Conservation (phyloP, 2,113 vertebrate species). For the Rutilus rutilus region DNA sequence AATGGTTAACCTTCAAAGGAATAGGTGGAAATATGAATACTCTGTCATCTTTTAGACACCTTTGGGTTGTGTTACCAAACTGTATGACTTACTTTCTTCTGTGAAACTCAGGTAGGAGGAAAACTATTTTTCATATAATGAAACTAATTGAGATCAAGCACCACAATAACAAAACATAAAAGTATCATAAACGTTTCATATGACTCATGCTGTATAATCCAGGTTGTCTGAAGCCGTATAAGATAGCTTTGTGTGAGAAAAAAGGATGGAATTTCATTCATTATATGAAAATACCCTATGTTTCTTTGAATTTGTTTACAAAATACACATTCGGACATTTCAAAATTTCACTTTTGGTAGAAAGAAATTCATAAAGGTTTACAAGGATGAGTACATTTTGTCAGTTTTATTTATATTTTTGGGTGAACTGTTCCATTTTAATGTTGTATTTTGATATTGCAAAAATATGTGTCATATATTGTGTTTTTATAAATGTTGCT, state of each 20-base stretch:
- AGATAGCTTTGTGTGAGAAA: background rate
- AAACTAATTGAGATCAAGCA: background rate
- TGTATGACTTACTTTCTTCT: background rate
- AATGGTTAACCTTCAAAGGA: constrained; percentile 24
- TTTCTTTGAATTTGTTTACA: background rate
- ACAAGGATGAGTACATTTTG: background rate
- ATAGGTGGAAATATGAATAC: constrained; percentile 33
- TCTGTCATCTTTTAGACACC: constrained; percentile 8
- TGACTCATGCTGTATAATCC: background rate
- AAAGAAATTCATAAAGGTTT: background rate
- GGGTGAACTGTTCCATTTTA: background rate
- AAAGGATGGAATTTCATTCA: background rate
- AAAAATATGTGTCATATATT: background rate
- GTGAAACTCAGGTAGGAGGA: background rate
- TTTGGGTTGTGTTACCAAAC: background rate
- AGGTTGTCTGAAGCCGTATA: background rate
- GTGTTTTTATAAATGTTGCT: constrained; percentile 19
- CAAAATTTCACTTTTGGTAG: background rate
- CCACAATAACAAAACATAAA: background rate
- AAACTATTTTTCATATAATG: background rate
- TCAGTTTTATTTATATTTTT: background rate
- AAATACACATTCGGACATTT: background rate
- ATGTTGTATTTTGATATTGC: constrained; percentile 4
- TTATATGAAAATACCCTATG: background rate
- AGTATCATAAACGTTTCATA: background rate